Percentiles rank a stretch among this genome's conserved stretches.
Conservation (phyloP, 2,797 vertebrate genomes). For the Lerista edwardsae region DNA sequence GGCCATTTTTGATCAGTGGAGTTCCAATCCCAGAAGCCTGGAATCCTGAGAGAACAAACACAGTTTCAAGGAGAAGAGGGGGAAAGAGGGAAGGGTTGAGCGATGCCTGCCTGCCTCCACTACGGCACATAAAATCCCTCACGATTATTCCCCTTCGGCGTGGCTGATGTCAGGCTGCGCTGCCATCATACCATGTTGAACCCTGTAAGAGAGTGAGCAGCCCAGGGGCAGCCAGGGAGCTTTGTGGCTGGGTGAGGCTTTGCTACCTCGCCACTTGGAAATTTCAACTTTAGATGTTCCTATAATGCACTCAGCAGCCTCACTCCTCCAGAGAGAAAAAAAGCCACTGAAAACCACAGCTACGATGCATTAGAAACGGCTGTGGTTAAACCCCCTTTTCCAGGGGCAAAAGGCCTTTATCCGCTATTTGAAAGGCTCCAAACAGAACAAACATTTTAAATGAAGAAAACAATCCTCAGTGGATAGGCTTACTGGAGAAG, state of each 20-base stretch:
- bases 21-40: background rate
- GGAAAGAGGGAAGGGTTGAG: background rate
- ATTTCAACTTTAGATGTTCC: background rate
- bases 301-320: background rate
- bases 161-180: too few relatives aligned
- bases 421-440: constrained; percentile 13
- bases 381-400: background rate
- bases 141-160: too few relatives aligned
- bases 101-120: background rate
- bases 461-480: constrained; percentile 20
- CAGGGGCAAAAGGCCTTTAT: constrained; percentile 12
- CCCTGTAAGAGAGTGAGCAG: background rate
- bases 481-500: constrained; percentile 34
- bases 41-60: too few relatives aligned
- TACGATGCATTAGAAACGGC: background rate
- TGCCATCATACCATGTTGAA: background rate
- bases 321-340: background rate
- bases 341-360: background rate
- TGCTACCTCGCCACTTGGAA: background rate
- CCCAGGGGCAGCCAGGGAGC: background rate
- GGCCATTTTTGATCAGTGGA: background rate
- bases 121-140: background rate
- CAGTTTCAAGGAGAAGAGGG: background rate
- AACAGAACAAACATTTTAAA: constrained; percentile 37
- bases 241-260: background rate